Conservation (phyloP, 2,888 invertebrate genomes). For the Hyposoter didymator region DNA sequence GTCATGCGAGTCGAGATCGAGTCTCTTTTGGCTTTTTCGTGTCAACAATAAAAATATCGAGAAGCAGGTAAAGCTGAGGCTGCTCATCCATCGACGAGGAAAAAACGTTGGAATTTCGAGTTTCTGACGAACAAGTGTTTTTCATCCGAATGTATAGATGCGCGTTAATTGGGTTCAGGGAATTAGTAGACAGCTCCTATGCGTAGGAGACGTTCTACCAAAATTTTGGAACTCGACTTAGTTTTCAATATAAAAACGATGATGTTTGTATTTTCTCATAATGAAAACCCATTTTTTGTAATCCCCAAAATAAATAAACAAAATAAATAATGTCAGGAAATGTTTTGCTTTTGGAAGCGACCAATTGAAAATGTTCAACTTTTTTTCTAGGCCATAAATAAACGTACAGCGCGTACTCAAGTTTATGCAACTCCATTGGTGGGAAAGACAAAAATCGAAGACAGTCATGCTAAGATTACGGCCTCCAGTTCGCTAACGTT, state of each 20-base stretch:
- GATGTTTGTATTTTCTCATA: neutral
- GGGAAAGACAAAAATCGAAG: too few species aligned
- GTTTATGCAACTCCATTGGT: too few species aligned
- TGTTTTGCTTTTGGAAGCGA: too few species aligned
- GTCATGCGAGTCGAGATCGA: neutral
- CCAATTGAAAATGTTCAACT: too few species aligned
- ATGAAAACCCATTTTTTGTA: neutral
- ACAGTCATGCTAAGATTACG: too few species aligned
- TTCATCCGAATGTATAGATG: neutral
- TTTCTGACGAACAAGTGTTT: neutral
- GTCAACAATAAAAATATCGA: neutral
- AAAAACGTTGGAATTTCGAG: neutral
- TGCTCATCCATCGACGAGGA: neutral
- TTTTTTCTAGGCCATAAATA: neutral
- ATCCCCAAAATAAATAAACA: too few species aligned
- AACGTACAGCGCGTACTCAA: too few species aligned
- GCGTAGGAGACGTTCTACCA: neutral
- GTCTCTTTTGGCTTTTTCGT: neutral
- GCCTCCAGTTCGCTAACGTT: too few species aligned
- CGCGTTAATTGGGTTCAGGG: neutral
- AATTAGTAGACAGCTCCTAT: neutral
- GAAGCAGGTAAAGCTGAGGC: neutral
- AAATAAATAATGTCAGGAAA: too few species aligned
- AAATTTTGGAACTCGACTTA: neutral
- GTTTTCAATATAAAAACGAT: neutral